A percentile compares a stretch with the other conserved stretches of the same genome.
Conservation (phyloP, 2,888 invertebrate species). For the Acanthacorydalis orientalis region DNA sequence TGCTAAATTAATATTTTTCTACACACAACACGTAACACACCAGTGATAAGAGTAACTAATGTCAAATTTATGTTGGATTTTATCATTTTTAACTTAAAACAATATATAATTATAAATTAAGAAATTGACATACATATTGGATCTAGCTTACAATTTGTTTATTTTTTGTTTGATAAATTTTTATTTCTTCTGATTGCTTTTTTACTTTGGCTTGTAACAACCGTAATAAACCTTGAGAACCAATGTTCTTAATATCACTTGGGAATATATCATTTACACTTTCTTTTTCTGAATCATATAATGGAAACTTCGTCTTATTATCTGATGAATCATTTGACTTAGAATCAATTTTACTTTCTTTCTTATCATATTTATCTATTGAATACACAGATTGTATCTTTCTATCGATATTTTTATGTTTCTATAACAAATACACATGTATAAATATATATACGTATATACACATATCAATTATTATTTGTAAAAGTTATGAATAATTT, state of each 20-base stretch:
- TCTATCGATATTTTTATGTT: neutral
- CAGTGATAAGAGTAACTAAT: no score
- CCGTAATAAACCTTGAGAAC: slow-evolving; percentile 18
- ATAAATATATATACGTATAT: no score
- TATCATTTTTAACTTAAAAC: no score
- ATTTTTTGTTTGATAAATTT: slow-evolving; percentile 17
- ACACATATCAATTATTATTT: no score
- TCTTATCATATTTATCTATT: neutral
- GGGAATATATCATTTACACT: slow-evolving; percentile 10
- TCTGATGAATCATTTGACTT: slow-evolving; percentile 4
- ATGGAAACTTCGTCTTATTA: neutral
- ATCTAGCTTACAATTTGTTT: slow-evolving; percentile 12
- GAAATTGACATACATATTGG: no score
- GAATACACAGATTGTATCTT: neutral
- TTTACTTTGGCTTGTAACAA: slow-evolving; percentile 23
- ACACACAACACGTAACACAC: no score
- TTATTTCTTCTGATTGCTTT: slow-evolving; percentile 17
- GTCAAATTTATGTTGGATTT: no score
- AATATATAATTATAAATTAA: no score
- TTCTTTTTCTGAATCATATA: neutral
- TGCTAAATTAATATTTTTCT: no score
- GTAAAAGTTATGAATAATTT: no score
- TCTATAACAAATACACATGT: no score
- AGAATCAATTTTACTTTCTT: neutral
- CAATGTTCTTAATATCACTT: slow-evolving; percentile 18